Conservation (phyloP, 1,140 invertebrate species). For the Myzus persicae region DNA sequence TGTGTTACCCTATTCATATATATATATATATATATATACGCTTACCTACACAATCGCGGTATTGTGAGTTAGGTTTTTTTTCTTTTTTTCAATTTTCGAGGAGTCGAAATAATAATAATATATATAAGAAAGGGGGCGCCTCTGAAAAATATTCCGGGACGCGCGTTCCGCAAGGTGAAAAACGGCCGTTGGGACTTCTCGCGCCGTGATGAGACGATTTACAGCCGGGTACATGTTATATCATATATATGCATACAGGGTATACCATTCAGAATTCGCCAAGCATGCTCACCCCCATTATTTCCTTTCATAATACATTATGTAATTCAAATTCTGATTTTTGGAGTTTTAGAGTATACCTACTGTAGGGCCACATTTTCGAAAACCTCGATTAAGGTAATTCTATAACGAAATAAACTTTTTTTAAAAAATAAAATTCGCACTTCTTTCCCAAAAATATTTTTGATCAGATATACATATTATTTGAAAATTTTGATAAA, state of each 20-base stretch:
- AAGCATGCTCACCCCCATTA: neutral
- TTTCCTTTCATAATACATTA: neutral
- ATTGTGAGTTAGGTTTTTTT: slow-evolving; percentile 3
- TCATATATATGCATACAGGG: neutral
- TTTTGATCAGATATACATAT: neutral
- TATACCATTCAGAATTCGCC: neutral
- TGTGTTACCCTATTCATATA: neutral
- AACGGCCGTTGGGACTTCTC: slow-evolving; percentile 50
- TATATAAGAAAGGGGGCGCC: neutral
- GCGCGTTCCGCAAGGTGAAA: slow-evolving; percentile 37
- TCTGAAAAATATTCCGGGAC: neutral
- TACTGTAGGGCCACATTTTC: neutral
- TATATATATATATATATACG: neutral
- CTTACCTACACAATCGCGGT: neutral
- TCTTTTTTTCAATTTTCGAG: neutral
- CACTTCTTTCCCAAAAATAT: neutral
- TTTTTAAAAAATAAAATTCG: neutral
- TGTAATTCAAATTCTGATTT: neutral
- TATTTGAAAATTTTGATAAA: neutral
- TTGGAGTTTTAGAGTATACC: neutral
- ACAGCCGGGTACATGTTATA: neutral
- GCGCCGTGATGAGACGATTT: slow-evolving; percentile 32
- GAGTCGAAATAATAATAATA: slow-evolving; percentile 48
- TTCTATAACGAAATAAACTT: neutral
- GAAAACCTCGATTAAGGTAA: neutral